These are phyloP conservation scores for Anguilla megastoma DNA, from an alignment of 2,797 vertebrate genomes.

Conservation along the genomic window DNA sequence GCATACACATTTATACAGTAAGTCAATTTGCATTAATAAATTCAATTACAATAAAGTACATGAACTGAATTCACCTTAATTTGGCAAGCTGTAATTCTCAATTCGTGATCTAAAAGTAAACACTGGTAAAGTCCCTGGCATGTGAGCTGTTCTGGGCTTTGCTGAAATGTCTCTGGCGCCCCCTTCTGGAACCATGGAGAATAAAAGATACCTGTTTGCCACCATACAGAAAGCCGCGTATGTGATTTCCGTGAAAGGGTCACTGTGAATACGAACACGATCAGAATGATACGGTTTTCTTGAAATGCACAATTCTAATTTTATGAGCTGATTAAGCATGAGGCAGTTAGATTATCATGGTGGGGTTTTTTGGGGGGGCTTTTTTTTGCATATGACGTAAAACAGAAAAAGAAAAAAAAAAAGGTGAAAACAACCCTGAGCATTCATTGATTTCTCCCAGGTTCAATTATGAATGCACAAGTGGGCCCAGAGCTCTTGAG, in stretches of 20 bases:
- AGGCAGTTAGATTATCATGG: not conserved
- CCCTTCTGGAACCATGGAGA: conserved; percentile 20
- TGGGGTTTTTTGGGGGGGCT: not conserved
- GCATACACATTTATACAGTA: not conserved
- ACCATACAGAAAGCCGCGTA: conserved; percentile 33
- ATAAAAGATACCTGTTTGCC: conserved; percentile 49
- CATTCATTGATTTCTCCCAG: not conserved
- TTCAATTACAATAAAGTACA: not conserved
- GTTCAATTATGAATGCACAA: conserved; percentile 8
- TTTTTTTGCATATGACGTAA: not conserved
- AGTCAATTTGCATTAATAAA: not conserved
- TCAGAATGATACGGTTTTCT: not conserved
- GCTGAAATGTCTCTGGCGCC: conserved; percentile 25
- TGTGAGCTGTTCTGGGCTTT: not conserved
- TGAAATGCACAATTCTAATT: not conserved
- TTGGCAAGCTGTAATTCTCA: not conserved
- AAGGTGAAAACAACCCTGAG: not conserved
- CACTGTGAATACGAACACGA: not conserved
- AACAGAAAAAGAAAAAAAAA: conserved; percentile 9
- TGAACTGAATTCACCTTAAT: not conserved
- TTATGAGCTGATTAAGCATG: not conserved
- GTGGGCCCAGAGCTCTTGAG: not conserved
- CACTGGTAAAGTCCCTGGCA: not conserved
- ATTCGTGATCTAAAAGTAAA: conserved; percentile 17
- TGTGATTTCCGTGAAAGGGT: not conserved